phyloP scores from a whole-genome alignment of 2,888 invertebrate species.

The Oligia latruncula region DNA sequence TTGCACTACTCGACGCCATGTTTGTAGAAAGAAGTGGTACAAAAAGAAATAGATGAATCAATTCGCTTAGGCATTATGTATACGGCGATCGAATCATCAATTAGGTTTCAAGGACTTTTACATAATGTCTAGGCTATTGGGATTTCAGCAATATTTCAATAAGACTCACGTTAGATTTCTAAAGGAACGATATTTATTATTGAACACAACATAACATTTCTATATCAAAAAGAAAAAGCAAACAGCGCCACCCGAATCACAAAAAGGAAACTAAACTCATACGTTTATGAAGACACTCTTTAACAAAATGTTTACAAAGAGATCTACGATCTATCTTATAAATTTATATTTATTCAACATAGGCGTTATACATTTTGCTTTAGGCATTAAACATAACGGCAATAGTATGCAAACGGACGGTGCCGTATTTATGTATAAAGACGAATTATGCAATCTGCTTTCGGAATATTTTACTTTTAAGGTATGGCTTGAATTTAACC shows the following conservation, averaged over 20 bases:
- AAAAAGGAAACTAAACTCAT: too few relatives aligned
- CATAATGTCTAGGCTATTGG: not conserved
- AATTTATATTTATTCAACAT: too few relatives aligned
- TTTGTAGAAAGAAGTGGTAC: not conserved
- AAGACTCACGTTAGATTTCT: too few relatives aligned
- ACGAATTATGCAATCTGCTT: not conserved
- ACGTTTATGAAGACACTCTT: too few relatives aligned
- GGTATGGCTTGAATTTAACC: not conserved
- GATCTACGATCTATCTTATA: too few relatives aligned
- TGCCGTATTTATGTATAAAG: not conserved
- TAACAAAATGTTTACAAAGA: too few relatives aligned
- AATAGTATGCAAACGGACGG: not conserved
- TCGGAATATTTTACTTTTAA: not conserved
- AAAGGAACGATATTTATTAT: too few relatives aligned
- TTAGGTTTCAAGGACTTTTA: not conserved
- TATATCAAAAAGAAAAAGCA: too few relatives aligned
- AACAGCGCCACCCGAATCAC: too few relatives aligned
- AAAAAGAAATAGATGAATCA: not conserved
- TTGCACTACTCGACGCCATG: not conserved
- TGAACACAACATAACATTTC: too few relatives aligned
- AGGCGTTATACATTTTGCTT: not conserved
- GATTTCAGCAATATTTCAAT: too few relatives aligned
- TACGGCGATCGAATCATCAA: not conserved
- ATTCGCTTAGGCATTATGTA: not conserved
- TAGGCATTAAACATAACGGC: not conserved